Conservation (phyloP, 2,113 vertebrate species). For the Xiphophorus hellerii region DNA sequence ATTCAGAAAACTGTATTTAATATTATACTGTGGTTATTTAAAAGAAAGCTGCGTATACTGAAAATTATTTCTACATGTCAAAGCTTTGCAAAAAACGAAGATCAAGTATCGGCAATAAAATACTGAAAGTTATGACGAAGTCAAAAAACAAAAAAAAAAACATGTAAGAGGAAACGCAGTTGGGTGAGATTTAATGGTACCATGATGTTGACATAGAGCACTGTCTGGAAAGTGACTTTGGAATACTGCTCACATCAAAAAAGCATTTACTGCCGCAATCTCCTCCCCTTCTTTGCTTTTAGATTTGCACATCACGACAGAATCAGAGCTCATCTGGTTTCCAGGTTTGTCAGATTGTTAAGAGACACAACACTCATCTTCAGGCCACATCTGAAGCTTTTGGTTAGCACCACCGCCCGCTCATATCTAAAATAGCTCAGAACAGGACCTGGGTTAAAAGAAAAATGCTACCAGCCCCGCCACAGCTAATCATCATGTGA, state of each 20-base stretch:
- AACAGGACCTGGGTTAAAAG: conserved; percentile 45
- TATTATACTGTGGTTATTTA: background rate
- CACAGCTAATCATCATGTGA: conserved; percentile 76
- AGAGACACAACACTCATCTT: conserved; percentile 69
- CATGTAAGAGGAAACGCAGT: background rate
- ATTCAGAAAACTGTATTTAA: background rate
- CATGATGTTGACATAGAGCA: background rate
- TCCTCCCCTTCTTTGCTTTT: background rate
- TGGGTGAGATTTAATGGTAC: background rate
- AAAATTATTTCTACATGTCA: background rate
- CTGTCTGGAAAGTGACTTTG: background rate
- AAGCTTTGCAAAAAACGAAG: background rate
- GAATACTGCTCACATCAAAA: background rate
- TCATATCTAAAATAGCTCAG: conserved; percentile 72
- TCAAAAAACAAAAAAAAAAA: background rate
- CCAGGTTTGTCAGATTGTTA: conserved; percentile 71
- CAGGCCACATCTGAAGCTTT: conserved; percentile 72
- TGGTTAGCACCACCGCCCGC: conserved; percentile 46
- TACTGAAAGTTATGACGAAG: background rate
- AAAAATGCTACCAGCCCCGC: conserved; percentile 64
- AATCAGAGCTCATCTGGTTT: conserved; percentile 66
- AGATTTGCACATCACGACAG: conserved; percentile 24
- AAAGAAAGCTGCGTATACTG: background rate
- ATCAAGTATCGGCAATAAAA: background rate
- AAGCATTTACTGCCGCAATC: background rate